Evolutionary conservation across 2,888 invertebrate species (phyloP).

Genomic region (Macrosiphum euphorbiae): DNA sequence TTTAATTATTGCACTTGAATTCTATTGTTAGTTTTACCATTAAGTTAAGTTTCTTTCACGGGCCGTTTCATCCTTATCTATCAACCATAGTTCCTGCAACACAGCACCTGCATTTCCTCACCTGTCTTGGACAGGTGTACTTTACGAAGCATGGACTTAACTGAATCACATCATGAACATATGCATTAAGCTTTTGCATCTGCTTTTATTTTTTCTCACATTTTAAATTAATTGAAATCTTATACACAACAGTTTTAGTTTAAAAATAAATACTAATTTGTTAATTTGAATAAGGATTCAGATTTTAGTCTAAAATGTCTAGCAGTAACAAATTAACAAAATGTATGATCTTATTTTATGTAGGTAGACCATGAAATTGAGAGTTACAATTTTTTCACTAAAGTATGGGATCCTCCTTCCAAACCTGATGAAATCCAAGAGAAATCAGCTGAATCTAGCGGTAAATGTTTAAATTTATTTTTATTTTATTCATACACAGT

Average conservation of each 20-base stretch:
- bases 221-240: constrained; percentile 20
- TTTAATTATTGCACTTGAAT: constrained; percentile 53
- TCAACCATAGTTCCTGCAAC: constrained; percentile 63
- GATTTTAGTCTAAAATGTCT: neutral
- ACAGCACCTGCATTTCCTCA: constrained; percentile 63
- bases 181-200: constrained; percentile 62
- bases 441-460: constrained; percentile 36
- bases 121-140: constrained; percentile 59
- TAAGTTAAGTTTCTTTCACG: constrained; percentile 59
- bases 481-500: neutral
- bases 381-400: constrained; percentile 71
- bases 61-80: constrained; percentile 61
- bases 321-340: neutral
- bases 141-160: constrained; percentile 59
- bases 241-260: neutral
- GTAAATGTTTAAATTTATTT: constrained; percentile 1
- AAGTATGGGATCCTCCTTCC: constrained; percentile 69
- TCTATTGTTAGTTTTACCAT: constrained; percentile 57
- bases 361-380: constrained; percentile 68
- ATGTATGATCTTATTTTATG: neutral
- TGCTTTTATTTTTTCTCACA: constrained; percentile 39
- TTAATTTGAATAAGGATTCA: neutral
- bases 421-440: neutral
- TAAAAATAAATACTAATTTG: neutral
- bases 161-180: constrained; percentile 46